A percentile compares a stretch with the other conserved stretches of the same genome.
Evolutionary conservation across 2,888 invertebrate species (phyloP).

Genomic region (Chloromyia formosa): DNA sequence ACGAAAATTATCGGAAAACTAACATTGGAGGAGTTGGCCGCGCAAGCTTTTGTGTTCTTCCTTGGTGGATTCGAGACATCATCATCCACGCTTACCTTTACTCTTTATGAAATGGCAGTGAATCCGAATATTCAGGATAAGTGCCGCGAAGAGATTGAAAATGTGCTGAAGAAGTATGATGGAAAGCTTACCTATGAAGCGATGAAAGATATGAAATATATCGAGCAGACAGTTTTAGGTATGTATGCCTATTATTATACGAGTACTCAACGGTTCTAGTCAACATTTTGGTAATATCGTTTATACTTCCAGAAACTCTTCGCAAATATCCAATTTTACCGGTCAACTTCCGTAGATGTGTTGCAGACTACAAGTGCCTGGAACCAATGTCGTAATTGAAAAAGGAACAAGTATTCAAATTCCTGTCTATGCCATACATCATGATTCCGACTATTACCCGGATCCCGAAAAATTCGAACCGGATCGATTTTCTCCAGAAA

Average conservation of each 20-base stretch:
- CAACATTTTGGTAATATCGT: background rate
- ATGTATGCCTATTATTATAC: conserved; percentile 38
- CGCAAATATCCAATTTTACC: conserved; percentile 67
- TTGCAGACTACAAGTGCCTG: conserved; percentile 65
- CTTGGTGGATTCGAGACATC: conserved; percentile 68
- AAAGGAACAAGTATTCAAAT: conserved; percentile 67
- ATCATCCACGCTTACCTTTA: conserved; percentile 64
- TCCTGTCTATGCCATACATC: conserved; percentile 69
- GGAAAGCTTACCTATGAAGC: conserved; percentile 64
- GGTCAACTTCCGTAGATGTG: conserved; percentile 64
- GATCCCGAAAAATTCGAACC: conserved; percentile 72
- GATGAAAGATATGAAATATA: conserved; percentile 64
- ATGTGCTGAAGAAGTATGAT: conserved; percentile 59
- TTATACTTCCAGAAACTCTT: conserved; percentile 65
- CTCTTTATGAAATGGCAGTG: conserved; percentile 65
- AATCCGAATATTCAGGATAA: conserved; percentile 64
- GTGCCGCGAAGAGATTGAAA: conserved; percentile 62
- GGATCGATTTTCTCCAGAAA: conserved; percentile 68
- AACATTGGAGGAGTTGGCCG: conserved; percentile 64
- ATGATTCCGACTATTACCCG: conserved; percentile 69
- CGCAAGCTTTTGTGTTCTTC: conserved; percentile 68
- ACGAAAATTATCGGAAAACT: conserved; percentile 53
- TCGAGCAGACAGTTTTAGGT: conserved; percentile 65
- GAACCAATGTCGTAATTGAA: conserved; percentile 64
- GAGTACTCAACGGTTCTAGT: background rate